Conservation (phyloP, 1,140 invertebrate genomes). For the Nautilus pompilius region DNA sequence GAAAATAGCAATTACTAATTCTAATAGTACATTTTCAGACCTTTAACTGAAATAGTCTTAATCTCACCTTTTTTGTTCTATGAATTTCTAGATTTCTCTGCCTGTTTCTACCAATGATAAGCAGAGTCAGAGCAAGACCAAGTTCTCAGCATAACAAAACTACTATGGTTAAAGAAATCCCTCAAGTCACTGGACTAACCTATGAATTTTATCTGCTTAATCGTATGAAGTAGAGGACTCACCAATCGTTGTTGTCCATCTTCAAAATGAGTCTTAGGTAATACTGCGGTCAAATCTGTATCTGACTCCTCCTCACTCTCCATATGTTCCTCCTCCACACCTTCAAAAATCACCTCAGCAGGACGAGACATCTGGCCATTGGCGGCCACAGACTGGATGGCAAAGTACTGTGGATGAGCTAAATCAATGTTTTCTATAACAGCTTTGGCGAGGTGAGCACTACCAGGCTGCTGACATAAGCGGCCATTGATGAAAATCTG, state of each 20-base stretch:
- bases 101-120: no score
- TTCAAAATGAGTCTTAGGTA: constrained; percentile 29
- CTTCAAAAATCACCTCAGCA: constrained; percentile 34
- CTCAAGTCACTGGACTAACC: no score
- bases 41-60: no score
- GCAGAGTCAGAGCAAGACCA: no score
- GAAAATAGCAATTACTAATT: no score
- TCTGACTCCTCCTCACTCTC: constrained; percentile 20
- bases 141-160: no score
- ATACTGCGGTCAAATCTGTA: constrained; percentile 29
- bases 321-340: constrained; percentile 11
- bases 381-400: constrained; percentile 36
- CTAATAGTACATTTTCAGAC: no score
- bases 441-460: constrained; percentile 27
- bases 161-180: no score
- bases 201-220: no score
- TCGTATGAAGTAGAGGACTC: no score
- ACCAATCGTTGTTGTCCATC: constrained; percentile 30
- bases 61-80: no score
- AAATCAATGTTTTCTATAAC: constrained; percentile 34
- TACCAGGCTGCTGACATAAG: constrained; percentile 23
- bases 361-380: constrained; percentile 32
- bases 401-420: constrained; percentile 28
- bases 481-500: constrained; percentile 40
- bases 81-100: no score